Conservation (phyloP, 2,113 vertebrate species). For the Gopherus flavomarginatus region DNA sequence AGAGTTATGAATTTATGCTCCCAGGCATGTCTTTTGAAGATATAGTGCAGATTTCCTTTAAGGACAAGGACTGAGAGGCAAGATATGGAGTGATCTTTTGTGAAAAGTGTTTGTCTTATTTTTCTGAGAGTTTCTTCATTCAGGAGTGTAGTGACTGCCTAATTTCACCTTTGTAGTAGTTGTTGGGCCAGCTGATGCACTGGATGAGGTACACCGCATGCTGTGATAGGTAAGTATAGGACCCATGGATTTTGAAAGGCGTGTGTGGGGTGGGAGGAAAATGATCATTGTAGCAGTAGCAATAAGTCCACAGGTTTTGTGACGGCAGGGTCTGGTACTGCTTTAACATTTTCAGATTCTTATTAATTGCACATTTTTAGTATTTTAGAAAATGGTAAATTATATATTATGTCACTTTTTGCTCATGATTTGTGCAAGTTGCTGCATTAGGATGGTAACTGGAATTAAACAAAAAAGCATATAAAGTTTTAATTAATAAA, state of each 20-base stretch:
- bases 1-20: background rate
- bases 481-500: background rate
- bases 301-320: background rate
- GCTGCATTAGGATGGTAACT: background rate
- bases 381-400: background rate
- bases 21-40: background rate
- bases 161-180: background rate
- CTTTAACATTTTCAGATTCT: background rate
- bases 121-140: background rate
- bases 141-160: background rate
- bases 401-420: background rate
- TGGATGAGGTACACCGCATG: background rate
- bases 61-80: background rate
- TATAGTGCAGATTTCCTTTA: background rate
- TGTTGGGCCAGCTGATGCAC: background rate
- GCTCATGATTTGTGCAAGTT: background rate
- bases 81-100: background rate
- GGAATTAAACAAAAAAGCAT: background rate
- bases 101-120: background rate
- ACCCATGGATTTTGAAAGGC: background rate
- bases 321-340: background rate
- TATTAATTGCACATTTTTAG: background rate
- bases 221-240: background rate
- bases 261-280: too few relatives aligned
- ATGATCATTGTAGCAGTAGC: background rate